These are phyloP conservation scores for Phallusia fumigata DNA, from an alignment of 23 tunicate genomes.

Conservation along the genomic window DNA sequence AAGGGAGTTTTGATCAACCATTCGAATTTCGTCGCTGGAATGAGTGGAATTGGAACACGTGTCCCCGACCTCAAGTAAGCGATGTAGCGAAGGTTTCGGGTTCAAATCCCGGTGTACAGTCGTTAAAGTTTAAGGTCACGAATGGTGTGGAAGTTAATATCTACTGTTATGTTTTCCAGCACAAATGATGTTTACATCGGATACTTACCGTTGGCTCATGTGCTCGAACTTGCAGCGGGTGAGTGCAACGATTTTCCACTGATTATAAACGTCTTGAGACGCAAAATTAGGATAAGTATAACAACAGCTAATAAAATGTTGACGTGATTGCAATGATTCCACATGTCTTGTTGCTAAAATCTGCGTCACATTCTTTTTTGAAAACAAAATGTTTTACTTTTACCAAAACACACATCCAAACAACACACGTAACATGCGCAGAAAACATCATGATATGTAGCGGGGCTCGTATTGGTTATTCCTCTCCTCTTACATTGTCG, in stretches of 20 bases:
- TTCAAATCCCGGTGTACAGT: not conserved
- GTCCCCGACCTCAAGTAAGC: constrained; percentile 41
- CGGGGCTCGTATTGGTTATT: constrained; percentile 90
- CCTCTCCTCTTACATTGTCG: constrained; percentile 87
- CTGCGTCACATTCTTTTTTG: no score
- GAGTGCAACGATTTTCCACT: not conserved
- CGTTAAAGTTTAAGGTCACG: not conserved
- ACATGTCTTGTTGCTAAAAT: no score
- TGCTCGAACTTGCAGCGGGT: constrained; percentile 92
- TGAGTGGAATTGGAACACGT: constrained; percentile 71
- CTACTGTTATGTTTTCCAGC: constrained; percentile 11
- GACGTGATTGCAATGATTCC: no score
- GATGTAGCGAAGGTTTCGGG: not conserved
- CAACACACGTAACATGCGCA: not conserved
- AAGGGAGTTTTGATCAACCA: constrained; percentile 95
- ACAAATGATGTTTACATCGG: constrained; percentile 81
- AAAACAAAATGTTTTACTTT: not conserved
- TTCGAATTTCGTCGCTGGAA: constrained; percentile 78
- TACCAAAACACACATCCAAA: not conserved
- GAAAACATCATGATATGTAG: constrained; percentile 48
- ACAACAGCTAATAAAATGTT: no score
- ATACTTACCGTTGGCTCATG: constrained; percentile 95
- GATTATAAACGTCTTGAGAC: not conserved
- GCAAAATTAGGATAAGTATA: not conserved
- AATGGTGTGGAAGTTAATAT: not conserved